Base-by-base conservation (phyloP, 2,797 vertebrate genomes). In the Benthosema pterotum region DNA sequence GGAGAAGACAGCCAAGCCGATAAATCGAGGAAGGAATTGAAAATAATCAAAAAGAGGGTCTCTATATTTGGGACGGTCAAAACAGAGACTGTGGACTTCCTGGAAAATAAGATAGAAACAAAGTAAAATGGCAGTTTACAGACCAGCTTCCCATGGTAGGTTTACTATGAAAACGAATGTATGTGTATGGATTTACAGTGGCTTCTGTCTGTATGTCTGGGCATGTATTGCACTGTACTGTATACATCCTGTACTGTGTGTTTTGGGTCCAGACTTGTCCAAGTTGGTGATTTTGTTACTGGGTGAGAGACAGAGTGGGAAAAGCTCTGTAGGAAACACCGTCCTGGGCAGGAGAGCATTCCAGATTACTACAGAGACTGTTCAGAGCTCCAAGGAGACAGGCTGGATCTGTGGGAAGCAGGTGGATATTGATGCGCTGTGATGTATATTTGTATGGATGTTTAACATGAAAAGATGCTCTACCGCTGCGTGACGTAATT, bases 271-370 rank as follows among this genome's bases (percentile, higher is more conserved):
- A 61, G 60, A 49, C 11, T n/a, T 3, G 16, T 42, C 56, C n/a
- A 16, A 15, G 0, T 6, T 74, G 46, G 60, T 66, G 18, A 2
- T 83, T 15, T 25, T 81, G 63, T 53, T 86, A n/a, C 72, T 87
- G 63, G 85, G 79, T 2, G 72, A 75, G 46, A 73, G 45, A 22
- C 43, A 2, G 28, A 80, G 75, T 13, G 85, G 85, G 47, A 87
- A 85, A 66, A 87, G 81, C 60, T 72, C 75, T 5, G 57, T 16
- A n/a, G 85, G 80, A 59, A 82, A 83, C 64, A 4, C 6, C 60
- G 76, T 87, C 46, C 67, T 87, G 45, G 63, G 68, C 17, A 57
- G 22, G 63, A 17, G 0, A 4, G 65, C 53, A 5, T 84, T 87
- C 46, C 18, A 57, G 2, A 17, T 42, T 1, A 69, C 68, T 6